Conservation (phyloP, 2,113 vertebrate species). For the Oncorhynchus kisutch region DNA sequence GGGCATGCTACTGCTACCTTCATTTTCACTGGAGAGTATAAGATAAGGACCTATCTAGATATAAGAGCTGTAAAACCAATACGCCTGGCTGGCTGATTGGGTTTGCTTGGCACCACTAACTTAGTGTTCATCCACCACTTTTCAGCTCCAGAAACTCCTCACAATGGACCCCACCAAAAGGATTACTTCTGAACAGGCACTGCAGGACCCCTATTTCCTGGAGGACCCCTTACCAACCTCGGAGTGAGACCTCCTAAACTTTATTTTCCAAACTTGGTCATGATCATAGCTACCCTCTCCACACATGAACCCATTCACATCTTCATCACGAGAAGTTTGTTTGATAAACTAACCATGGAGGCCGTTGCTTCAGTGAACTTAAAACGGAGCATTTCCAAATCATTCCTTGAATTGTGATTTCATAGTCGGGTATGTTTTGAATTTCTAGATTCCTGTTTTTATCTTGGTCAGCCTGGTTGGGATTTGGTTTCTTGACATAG, state of each 20-base stretch:
- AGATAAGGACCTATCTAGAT: not conserved
- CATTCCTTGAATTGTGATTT: not conserved
- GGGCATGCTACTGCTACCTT: not conserved
- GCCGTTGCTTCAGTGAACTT: conserved; percentile 1
- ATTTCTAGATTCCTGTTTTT: not conserved
- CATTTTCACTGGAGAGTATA: not conserved
- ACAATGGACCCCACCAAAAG: conserved; percentile 99
- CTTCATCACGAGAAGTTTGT: no score
- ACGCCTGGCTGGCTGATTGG: not conserved
- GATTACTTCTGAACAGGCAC: conserved; percentile 95
- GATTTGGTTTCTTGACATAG: not conserved
- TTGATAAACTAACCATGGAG: conserved; percentile 2
- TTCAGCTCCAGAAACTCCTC: conserved; percentile 94
- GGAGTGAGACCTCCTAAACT: conserved; percentile 77
- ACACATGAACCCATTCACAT: not conserved
- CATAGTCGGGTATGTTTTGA: not conserved
- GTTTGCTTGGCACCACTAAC: not conserved
- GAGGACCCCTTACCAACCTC: conserved; percentile 95
- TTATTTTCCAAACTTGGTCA: conserved; percentile 3
- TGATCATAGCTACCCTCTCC: not conserved
- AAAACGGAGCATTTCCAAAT: not conserved
- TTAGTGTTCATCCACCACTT: conserved; percentile 19
- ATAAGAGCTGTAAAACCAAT: not conserved
- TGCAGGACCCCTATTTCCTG: conserved; percentile 95
- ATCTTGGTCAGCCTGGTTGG: not conserved